Evolutionary conservation across 2,888 invertebrate species (phyloP), one percentile per base, ranked within the genome.

Genomic region (Drosophila mettleri): DNA sequence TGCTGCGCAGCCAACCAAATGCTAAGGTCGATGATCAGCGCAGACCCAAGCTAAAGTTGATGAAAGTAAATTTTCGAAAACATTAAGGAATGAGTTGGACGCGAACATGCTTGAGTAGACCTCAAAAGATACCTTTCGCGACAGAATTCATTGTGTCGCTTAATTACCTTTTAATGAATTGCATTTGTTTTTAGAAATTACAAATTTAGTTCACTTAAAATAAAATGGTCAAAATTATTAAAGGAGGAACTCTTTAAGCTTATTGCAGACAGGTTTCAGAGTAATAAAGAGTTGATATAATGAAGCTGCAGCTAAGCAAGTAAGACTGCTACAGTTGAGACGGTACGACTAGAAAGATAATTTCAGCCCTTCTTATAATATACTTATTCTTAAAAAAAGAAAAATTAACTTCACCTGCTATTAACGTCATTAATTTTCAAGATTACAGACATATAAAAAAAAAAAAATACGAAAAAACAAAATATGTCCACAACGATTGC

Each of bases 401-500:
- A 33, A 49, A 48, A 2, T 3, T 6, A 49, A 22, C n/a, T 34
- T n/a, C n/a, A 29, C 7, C 10, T 8, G 7, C 36, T 14, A 12
- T 22, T 43, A 33, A 8, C 14, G 5, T 8, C 20, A 38, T 48
- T 18, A 14, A 29, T 5, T 49, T 62, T 7, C 1, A 33, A 54
- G 31, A 33, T 33, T 12, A 1, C 10, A 10, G 12, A 3, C 18
- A 45, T 1, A 57, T 10, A 38, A 29, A 8, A 7, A 38, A 41
- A 57, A 54, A 46, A 12, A 16, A 5, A 41, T 20, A 39, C 20
- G 20, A 12, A 16, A 7, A 22, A 9, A 10, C 12, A 39, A 5
- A 39, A 66, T 65, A 66, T 70, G 43, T 39, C 34, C 39, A 52
- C 36, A 51, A 48, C 67, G 41, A 69, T 75, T 69, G 65, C 70